Base-by-base conservation (phyloP, 2,797 vertebrate species). In the Uromys caudimaculatus region DNA sequence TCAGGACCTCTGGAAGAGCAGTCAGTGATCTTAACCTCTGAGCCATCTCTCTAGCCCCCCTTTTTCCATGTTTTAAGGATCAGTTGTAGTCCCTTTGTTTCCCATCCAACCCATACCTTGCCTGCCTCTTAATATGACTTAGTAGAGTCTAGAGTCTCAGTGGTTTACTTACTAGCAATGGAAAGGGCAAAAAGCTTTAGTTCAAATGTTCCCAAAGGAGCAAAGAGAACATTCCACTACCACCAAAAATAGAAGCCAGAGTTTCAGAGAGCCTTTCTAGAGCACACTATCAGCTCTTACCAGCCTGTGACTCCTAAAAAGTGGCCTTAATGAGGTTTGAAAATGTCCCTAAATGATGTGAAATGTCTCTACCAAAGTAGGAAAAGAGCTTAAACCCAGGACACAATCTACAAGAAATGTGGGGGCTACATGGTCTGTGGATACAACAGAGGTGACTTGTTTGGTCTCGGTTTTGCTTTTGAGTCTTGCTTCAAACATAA, bases 161-260 rank as follows among this genome's bases (percentile, higher is more conserved):
- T 13, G 47, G 76, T 62, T 73, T 86, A 35, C 71, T 96, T 90
- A 50, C 77, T 64, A 62, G 85, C 73, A 94, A 92, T 16, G 41
- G 23, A 95, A 92, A 75, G 56, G 83, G 60, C 77, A 85, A 97
- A 83, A 93, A 90, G 29, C 54, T 94, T 91, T 90, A 47, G 50
- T 16, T 96, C 47, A 78, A 90, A 92, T 92, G 52, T 91, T 94
- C 75, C 90, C 85, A 89, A 92, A 90, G 82, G 64, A 95, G 38
- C 77, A 92, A 60, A 96, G 91, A 71, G 78, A 93, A 95, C 90
- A 97, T 96, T 95, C 87, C 69, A 93, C 32, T 16, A n/a, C 77
- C 47, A 91, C 69, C 89, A 84, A 96, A 97, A 96, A 97, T 86
- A 96, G 90, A 97, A 86, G 27, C 52, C 17, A n/a, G 44, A 29